Evolutionary conservation across 1,140 invertebrate genomes (phyloP), one percentile per base, ranked within the genome.

Genomic region (Dermatophagoides farinae): DNA sequence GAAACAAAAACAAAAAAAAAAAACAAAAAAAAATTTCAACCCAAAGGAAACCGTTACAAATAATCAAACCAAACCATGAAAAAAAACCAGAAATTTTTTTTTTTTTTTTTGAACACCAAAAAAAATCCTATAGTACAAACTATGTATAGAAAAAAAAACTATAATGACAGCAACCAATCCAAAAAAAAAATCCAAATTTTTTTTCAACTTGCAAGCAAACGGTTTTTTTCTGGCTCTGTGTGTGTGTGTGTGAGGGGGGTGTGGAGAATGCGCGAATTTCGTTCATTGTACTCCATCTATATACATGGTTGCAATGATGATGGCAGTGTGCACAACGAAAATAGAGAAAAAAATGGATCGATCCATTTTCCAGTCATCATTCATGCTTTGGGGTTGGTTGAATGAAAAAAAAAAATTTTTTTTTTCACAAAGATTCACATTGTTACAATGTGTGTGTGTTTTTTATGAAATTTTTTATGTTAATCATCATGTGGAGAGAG

Each of bases 1-100:
- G 61, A 65, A 60, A 64, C 31, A 47, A 37, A 62, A 55, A 37
- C 1, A n/a, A 14, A 6, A 44, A 47, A 31, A 57, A 57, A 57
- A 18, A 43, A 1, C 20, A 1, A 11, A 41, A 20, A 59, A 58
- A 58, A 55, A n/a, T n/a, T n/a, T n/a, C n/a, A n/a, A n/a, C n/a
- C n/a, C n/a, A n/a, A n/a, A n/a, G n/a, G n/a, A 31, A 37, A 49
- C 14, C 14, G 40, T 52, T 25, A 38, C 20, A 40, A 43, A 49
- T 12, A 5, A 14, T 37, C 16, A 51, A 64, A 40, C n/a, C 49
- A 14, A 25, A 18, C 37, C 50, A 12, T 44, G 10, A 22, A 14
- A 44, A 50, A n/a, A 23, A n/a, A 14, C 38, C 47, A 38, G 44
- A 14, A 23, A 63, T 39, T 37, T 55, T n/a, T 23, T 51, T 12